These are phyloP conservation scores for Eilema caniola DNA, from an alignment of 2,888 invertebrate genomes.

Conservation along the genomic window DNA sequence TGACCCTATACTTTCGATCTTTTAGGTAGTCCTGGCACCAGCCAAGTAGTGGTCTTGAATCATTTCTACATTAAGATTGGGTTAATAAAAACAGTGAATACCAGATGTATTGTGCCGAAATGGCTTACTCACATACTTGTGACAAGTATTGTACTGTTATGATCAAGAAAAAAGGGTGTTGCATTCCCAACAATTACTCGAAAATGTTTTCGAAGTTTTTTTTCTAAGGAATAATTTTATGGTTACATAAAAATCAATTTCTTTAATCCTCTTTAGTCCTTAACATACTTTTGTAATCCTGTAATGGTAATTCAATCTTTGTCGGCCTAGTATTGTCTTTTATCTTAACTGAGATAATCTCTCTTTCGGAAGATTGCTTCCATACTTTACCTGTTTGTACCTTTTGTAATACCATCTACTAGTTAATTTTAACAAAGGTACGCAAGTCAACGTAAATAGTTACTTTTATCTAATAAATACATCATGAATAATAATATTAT, in stretches of 20 bases:
- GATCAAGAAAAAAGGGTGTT: not conserved
- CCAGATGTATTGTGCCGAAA: too few relatives aligned
- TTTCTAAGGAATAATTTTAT: constrained; percentile 6
- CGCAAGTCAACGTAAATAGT: constrained; percentile 57
- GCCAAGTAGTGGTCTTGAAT: too few relatives aligned
- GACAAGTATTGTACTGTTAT: constrained; percentile 17
- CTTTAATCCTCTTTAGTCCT: constrained; percentile 54
- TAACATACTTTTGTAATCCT: constrained; percentile 64
- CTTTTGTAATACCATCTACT: constrained; percentile 74
- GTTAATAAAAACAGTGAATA: too few relatives aligned
- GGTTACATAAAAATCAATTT: constrained; percentile 50
- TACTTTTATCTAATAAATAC: not conserved
- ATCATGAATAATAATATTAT: too few relatives aligned
- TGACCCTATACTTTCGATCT: too few relatives aligned
- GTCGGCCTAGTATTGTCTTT: constrained; percentile 61
- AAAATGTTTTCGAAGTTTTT: not conserved
- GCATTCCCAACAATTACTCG: not conserved
- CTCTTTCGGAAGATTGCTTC: constrained; percentile 70
- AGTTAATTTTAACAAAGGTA: constrained; percentile 67
- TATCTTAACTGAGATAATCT: constrained; percentile 70
- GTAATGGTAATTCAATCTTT: constrained; percentile 77
- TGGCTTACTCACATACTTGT: not conserved
- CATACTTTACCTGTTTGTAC: constrained; percentile 61
- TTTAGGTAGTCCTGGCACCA: too few relatives aligned
- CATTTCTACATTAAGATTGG: too few relatives aligned